Conservation (phyloP, 23 tunicate species). For the Trididemnum clinides region DNA sequence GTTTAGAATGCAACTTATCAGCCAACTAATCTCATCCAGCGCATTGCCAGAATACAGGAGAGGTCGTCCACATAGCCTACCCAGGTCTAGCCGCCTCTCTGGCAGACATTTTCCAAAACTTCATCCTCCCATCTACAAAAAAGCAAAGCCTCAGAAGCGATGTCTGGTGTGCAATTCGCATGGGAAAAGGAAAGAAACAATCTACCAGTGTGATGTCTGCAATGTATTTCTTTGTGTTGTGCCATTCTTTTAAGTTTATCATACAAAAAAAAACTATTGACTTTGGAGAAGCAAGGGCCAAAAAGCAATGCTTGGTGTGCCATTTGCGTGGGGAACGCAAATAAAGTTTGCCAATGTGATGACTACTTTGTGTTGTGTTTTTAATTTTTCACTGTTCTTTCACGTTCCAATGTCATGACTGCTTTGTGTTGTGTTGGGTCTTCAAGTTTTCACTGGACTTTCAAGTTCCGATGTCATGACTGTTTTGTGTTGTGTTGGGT, state of each 20-base stretch:
- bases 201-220: not conserved
- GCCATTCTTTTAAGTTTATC: not conserved
- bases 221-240: not conserved
- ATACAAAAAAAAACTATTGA: no score
- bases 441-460: no score
- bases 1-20: not conserved
- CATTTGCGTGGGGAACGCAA: no score
- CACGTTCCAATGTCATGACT: no score
- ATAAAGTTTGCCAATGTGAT: no score
- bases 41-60: not conserved
- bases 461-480: no score
- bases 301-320: no score
- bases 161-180: not conserved
- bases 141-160: constrained; percentile 4
- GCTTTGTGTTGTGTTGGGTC: no score
- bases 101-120: not conserved
- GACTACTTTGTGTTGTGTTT: no score
- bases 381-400: no score
- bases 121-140: not conserved
- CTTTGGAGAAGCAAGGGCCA: no score
- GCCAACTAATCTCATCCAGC: not conserved
- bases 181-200: not conserved
- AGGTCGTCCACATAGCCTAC: not conserved
- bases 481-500: no score
- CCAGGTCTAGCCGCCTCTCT: not conserved